These are phyloP conservation scores for Gryon sp. DNA, from an alignment of 1,140 invertebrate genomes.

Conservation along the genomic window DNA sequence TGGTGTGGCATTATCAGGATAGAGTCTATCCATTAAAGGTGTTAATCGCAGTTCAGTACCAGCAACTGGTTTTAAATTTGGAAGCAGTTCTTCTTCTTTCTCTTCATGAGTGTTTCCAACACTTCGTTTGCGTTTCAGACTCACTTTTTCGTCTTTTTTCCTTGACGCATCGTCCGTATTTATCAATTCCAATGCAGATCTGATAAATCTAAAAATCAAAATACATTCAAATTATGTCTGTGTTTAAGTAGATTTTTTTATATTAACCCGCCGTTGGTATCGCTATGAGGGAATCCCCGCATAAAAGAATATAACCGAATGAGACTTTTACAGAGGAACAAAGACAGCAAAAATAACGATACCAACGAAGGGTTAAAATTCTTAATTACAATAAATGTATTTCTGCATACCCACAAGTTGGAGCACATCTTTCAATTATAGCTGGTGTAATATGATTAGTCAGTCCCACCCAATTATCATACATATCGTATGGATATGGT, in stretches of 20 bases:
- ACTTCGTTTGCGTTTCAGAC: constrained; percentile 72
- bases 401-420: constrained; percentile 72
- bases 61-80: constrained; percentile 87
- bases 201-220: constrained; percentile 69
- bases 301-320: no score
- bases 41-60: constrained; percentile 91
- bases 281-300: no score
- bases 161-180: constrained; percentile 83
- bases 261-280: no score
- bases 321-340: no score
- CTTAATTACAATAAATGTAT: not conserved
- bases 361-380: no score
- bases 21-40: constrained; percentile 86
- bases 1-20: constrained; percentile 88
- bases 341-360: no score
- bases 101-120: constrained; percentile 79
- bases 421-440: constrained; percentile 71
- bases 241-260: not conserved
- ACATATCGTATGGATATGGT: constrained; percentile 94
- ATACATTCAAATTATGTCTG: no score
- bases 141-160: constrained; percentile 78
- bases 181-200: constrained; percentile 86
- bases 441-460: constrained; percentile 77
- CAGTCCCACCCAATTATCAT: constrained; percentile 91
- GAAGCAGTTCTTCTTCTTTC: constrained; percentile 87